These are phyloP conservation scores for Leptobrachium ailaonicum DNA, from an alignment of 2,113 vertebrate species.

Conservation along the genomic window DNA sequence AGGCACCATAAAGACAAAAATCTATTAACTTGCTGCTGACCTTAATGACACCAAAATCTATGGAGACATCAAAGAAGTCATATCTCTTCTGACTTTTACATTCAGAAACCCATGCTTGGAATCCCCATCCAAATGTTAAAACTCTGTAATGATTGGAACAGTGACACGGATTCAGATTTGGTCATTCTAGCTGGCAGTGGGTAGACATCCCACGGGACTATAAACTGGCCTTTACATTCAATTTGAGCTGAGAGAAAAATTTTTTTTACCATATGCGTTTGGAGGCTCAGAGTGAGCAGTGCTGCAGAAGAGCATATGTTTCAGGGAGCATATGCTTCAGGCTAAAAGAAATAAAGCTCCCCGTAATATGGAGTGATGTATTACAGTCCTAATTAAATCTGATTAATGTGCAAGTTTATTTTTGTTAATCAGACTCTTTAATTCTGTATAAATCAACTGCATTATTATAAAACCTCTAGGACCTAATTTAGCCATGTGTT, in stretches of 20 bases:
- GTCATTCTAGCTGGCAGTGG: constrained; percentile 58
- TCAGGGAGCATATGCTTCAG: constrained; percentile 65
- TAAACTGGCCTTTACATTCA: constrained; percentile 68
- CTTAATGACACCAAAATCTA: constrained; percentile 84
- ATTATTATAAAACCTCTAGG: constrained; percentile 66
- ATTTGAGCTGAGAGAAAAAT: constrained; percentile 68
- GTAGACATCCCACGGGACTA: constrained; percentile 62
- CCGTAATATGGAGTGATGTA: constrained; percentile 72
- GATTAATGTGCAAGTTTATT: constrained; percentile 69
- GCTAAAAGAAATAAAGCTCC: constrained; percentile 65
- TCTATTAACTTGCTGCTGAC: constrained; percentile 97
- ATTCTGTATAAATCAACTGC: constrained; percentile 59
- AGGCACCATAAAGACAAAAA: constrained; percentile 90
- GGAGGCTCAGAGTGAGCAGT: constrained; percentile 70
- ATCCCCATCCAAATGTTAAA: constrained; percentile 79
- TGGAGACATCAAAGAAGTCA: constrained; percentile 77
- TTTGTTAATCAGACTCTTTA: constrained; percentile 73
- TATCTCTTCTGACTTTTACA: constrained; percentile 83
- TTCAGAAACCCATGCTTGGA: constrained; percentile 71
- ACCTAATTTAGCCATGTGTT: constrained; percentile 36
- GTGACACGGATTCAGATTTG: constrained; percentile 67
- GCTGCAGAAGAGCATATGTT: constrained; percentile 74
- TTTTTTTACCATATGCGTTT: constrained; percentile 73
- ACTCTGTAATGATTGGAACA: constrained; percentile 74
- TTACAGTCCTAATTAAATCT: constrained; percentile 79